Evolutionary conservation across 2,113 vertebrate genomes (phyloP).

Genomic region (Nettapus auritus): DNA sequence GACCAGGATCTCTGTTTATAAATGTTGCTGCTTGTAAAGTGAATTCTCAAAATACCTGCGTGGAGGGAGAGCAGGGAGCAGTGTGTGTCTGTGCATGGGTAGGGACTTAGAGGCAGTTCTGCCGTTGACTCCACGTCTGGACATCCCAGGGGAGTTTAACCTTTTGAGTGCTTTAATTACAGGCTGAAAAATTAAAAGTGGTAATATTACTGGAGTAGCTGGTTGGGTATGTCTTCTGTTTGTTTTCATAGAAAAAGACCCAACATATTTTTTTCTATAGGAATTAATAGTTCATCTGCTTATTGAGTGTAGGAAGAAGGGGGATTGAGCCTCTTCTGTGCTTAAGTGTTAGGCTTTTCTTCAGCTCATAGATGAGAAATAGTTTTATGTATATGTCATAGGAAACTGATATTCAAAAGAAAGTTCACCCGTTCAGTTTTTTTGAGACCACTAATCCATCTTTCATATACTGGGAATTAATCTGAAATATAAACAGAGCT

Average conservation of each 20-base stretch:
- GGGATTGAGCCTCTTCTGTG: background rate
- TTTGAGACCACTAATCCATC: background rate
- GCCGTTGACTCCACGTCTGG: background rate
- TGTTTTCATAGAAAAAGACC: background rate
- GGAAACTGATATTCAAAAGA: background rate
- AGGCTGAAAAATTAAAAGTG: background rate
- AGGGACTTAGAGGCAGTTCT: background rate
- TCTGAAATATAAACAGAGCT: background rate
- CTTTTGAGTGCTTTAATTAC: background rate
- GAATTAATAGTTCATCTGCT: background rate
- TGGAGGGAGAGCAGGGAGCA: background rate
- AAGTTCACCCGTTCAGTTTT: rapidly evolving
- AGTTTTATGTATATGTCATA: background rate
- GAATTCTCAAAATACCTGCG: background rate
- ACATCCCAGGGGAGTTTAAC: background rate
- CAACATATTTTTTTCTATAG: background rate
- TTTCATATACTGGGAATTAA: background rate
- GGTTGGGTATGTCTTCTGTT: background rate
- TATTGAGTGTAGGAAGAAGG: background rate
- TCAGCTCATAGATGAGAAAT: background rate
- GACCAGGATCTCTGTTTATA: background rate
- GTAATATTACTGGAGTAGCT: background rate
- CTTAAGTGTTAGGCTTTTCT: background rate
- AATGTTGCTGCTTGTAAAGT: background rate
- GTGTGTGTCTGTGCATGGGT: background rate